Percentiles rank a stretch among this genome's conserved stretches.
phyloP scores from a whole-genome alignment of 1,140 invertebrate genomes.

The Brachionus asplanchnoidis region DNA sequence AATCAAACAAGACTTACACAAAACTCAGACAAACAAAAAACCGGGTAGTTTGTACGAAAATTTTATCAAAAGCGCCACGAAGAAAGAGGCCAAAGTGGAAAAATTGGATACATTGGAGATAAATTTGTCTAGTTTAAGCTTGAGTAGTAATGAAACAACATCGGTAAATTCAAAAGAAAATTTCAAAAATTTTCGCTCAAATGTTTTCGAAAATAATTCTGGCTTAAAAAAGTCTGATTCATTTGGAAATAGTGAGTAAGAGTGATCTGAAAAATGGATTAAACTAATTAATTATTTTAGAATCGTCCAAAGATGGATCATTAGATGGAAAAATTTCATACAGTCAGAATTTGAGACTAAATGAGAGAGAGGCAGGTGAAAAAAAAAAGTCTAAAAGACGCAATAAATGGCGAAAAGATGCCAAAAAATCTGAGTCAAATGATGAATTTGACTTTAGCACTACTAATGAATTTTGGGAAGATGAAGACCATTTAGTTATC shows the following conservation, averaged over 20 bases:
- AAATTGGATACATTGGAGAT: background rate
- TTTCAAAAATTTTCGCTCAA: background rate
- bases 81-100: background rate
- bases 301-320: background rate
- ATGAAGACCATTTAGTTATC: background rate
- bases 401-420: background rate
- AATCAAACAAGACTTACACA: background rate
- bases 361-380: background rate
- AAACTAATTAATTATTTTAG: background rate
- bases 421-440: background rate
- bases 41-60: constrained; percentile 10
- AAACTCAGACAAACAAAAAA: background rate
- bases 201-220: background rate
- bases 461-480: constrained; percentile 17
- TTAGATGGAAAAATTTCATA: background rate
- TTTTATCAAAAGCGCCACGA: constrained; percentile 7
- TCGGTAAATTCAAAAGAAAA: background rate
- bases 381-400: background rate
- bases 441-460: constrained; percentile 10
- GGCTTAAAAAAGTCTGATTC: background rate
- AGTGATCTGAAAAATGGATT: background rate
- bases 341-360: background rate
- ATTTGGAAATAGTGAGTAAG: background rate
- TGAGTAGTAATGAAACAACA: background rate
- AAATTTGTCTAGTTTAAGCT: constrained; percentile 9